phyloP scores from a whole-genome alignment of 2,888 invertebrate genomes.

The Melinaea marsaeus region DNA sequence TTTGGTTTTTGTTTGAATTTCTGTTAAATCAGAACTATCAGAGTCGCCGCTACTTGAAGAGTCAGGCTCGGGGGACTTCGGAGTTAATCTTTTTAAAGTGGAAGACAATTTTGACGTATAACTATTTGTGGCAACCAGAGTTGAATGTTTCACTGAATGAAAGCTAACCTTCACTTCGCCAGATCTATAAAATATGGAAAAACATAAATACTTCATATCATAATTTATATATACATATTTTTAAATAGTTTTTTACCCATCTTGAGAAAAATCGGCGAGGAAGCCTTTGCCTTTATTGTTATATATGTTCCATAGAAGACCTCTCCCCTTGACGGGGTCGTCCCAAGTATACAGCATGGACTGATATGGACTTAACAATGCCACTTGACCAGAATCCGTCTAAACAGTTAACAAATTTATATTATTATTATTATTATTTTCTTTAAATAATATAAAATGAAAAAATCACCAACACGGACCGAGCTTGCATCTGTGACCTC shows the following conservation, averaged over 20 bases:
- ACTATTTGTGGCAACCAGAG: conserved; percentile 63
- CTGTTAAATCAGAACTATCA: conserved; percentile 65
- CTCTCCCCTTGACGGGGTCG: conserved; percentile 85
- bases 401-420: conserved; percentile 12
- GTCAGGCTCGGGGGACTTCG: conserved; percentile 71
- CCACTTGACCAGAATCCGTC: conserved; percentile 76
- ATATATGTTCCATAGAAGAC: conserved; percentile 89
- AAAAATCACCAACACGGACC: too few relatives aligned
- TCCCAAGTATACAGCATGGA: conserved; percentile 91
- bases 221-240: neutral
- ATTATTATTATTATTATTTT: too few relatives aligned
- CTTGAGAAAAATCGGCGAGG: conserved; percentile 84
- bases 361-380: conserved; percentile 85
- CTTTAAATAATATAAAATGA: too few relatives aligned
- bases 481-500: too few relatives aligned
- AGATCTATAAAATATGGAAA: conserved; percentile 50
- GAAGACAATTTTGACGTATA: conserved; percentile 77
- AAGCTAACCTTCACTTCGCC: conserved; percentile 86
- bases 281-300: conserved; percentile 86
- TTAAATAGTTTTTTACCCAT: conserved; percentile 63
- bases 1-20: conserved; percentile 71
- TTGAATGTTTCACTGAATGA: conserved; percentile 80
- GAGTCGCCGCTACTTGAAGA: conserved; percentile 81
- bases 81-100: conserved; percentile 72
- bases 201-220: neutral